phyloP scores from a whole-genome alignment of 64 coral and sea anemone species.

The Montipora capricornis region DNA sequence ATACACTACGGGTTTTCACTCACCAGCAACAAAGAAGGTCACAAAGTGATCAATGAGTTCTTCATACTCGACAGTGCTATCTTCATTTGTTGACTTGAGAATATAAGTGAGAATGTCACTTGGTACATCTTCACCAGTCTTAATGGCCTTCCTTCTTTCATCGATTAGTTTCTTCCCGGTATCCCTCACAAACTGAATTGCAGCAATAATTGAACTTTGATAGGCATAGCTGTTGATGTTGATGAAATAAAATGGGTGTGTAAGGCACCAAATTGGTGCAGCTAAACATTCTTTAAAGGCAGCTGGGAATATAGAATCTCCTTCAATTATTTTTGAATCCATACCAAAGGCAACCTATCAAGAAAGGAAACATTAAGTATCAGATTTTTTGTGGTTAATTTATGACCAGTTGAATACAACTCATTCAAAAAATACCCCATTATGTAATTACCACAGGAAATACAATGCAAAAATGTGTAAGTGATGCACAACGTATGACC shows the following conservation, averaged over 20 bases:
- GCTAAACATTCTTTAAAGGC: slow-evolving; percentile 39
- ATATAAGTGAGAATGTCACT: slow-evolving; percentile 72
- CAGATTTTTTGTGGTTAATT: background rate
- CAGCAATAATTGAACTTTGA: slow-evolving; percentile 79
- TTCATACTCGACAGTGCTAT: slow-evolving; percentile 56
- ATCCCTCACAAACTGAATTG: slow-evolving; percentile 84
- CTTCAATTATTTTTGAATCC: slow-evolving; percentile 34
- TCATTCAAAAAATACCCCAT: too few species aligned
- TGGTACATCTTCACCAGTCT: slow-evolving; percentile 22
- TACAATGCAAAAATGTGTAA: too few species aligned
- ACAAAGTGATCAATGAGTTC: slow-evolving; percentile 90
- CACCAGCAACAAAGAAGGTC: slow-evolving; percentile 83
- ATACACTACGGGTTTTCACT: background rate
- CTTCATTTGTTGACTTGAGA: slow-evolving; percentile 37
- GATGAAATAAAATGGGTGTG: slow-evolving; percentile 38
- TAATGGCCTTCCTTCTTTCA: slow-evolving; percentile 54
- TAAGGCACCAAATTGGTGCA: slow-evolving; percentile 35
- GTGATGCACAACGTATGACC: too few species aligned
- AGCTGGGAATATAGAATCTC: slow-evolving; percentile 46
- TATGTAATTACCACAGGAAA: too few species aligned
- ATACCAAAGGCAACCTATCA: slow-evolving; percentile 61
- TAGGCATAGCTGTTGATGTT: slow-evolving; percentile 76
- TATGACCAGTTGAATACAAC: too few species aligned
- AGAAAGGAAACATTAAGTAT: background rate
- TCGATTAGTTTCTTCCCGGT: slow-evolving; percentile 88